Evolutionary conservation across 2,888 invertebrate species (phyloP), one percentile per base, ranked within the genome.

Genomic region (Therioaphis trifolii): DNA sequence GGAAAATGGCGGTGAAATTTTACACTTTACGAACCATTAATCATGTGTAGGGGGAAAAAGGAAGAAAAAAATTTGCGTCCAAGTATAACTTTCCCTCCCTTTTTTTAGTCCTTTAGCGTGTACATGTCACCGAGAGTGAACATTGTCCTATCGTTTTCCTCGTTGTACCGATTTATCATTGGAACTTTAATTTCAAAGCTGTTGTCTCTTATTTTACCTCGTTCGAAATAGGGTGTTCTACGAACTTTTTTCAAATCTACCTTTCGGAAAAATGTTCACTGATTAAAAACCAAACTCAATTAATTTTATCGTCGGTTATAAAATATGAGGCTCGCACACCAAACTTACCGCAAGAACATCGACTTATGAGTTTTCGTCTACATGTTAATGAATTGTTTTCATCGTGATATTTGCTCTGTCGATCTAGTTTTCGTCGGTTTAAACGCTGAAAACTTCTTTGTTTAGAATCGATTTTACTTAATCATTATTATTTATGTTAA

Each of bases 51-150:
- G 9, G 43, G 40, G 4, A 2, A 49, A 46, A 46, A 46, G n/a
- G 29, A 58, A 46, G 15, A 1, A 71, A 55, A 71, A 80, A 71
- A 61, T 71, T 80, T 69, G 79, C 61, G 27, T 71, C 40, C n/a
- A n/a, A n/a, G n/a, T 77, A 15, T 66, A n/a, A 29, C 46, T 76
- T 66, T 49, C 2, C 4, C 4, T 66, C 5, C 2, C 11, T n/a
- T 24, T 58, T 49, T 77, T 35, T 27, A 46, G 29, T 77, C 4
- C 14, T 52, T 68, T 69, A n/a, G 24, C 7, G 15, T 43, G 15
- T 29, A 68, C 15, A 40, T 12, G 27, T 55, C 24, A 43, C 27
- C 27, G 40, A 29, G 18, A n/a, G n/a, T 55, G 18, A 0, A 11
- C 52, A 35, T 77, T 40, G 66, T 52, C 24, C 46, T 35, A 66